phyloP scores from a whole-genome alignment of 2,113 vertebrate species.

The Fulmarus glacialis region DNA sequence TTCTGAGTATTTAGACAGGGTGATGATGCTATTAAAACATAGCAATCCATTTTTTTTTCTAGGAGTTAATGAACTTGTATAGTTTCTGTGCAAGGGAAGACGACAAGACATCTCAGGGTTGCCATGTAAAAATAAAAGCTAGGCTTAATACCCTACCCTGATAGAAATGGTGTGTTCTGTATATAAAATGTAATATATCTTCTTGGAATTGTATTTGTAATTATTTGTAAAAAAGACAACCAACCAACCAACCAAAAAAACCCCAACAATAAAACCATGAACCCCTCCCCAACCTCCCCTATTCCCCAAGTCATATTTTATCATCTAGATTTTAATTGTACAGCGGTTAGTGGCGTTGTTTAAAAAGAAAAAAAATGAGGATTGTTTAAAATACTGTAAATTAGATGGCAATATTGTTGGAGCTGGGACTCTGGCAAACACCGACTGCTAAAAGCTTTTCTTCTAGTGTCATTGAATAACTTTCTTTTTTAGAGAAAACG shows the following conservation, averaged over 20 bases:
- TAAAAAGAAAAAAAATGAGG: constrained; percentile 53
- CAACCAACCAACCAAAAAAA: not conserved
- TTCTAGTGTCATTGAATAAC: constrained; percentile 58
- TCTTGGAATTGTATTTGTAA: constrained; percentile 77
- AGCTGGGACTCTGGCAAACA: constrained; percentile 80
- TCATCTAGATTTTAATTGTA: constrained; percentile 79
- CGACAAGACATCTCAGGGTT: constrained; percentile 61
- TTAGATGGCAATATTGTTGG: constrained; percentile 73
- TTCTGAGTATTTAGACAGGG: constrained; percentile 55
- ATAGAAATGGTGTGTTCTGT: constrained; percentile 71
- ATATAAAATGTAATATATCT: constrained; percentile 78
- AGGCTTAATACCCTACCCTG: constrained; percentile 57
- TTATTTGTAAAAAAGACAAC: constrained; percentile 80
- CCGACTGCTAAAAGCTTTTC: constrained; percentile 66
- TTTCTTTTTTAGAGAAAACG: constrained; percentile 59
- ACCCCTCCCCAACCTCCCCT: not conserved
- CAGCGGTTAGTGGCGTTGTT: constrained; percentile 70
- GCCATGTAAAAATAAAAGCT: constrained; percentile 70
- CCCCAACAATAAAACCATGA: not conserved
- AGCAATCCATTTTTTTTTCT: constrained; percentile 55
- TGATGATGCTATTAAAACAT: constrained; percentile 61
- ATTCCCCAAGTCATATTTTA: constrained; percentile 68
- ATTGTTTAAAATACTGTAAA: constrained; percentile 79
- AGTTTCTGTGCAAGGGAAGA: constrained; percentile 57
- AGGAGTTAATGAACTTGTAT: constrained; percentile 67